Evolutionary conservation across 35 echinoderm and acorn worm species (phyloP).

Genomic region (Ophioderma brevispina): DNA sequence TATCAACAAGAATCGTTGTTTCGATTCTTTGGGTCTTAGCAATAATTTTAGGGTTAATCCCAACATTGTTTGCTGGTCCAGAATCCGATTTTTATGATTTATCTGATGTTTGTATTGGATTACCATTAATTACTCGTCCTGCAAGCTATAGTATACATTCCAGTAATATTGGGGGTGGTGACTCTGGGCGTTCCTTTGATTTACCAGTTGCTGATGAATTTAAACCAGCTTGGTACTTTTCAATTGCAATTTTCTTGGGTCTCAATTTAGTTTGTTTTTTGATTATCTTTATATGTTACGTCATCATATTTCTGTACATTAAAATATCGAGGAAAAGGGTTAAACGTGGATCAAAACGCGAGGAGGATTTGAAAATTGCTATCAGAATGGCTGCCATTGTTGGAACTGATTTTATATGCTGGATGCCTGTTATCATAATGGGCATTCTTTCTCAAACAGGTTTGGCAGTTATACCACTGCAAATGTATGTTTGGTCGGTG

Average conservation of each 20-base stretch:
- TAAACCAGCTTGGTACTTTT: constrained; percentile 44
- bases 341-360: background rate
- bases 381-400: constrained; percentile 61
- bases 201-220: background rate
- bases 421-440: constrained; percentile 80
- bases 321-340: constrained; percentile 16
- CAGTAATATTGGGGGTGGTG: background rate
- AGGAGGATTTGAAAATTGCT: constrained; percentile 61
- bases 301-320: constrained; percentile 40
- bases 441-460: constrained; percentile 40
- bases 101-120: constrained; percentile 64
- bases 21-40: constrained; percentile 7
- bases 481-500: constrained; percentile 67
- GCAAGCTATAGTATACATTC: background rate
- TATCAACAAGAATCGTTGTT: background rate
- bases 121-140: constrained; percentile 41
- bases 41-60: constrained; percentile 12
- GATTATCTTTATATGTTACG: constrained; percentile 43
- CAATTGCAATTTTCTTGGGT: constrained; percentile 49
- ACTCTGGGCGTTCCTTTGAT: no score
- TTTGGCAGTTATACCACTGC: constrained; percentile 1
- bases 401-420: constrained; percentile 68
- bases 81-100: constrained; percentile 41
- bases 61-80: constrained; percentile 26
- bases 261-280: constrained; percentile 58